Evolutionary conservation across 2,113 vertebrate species (phyloP).

Genomic region (Anhinga rufa): DNA sequence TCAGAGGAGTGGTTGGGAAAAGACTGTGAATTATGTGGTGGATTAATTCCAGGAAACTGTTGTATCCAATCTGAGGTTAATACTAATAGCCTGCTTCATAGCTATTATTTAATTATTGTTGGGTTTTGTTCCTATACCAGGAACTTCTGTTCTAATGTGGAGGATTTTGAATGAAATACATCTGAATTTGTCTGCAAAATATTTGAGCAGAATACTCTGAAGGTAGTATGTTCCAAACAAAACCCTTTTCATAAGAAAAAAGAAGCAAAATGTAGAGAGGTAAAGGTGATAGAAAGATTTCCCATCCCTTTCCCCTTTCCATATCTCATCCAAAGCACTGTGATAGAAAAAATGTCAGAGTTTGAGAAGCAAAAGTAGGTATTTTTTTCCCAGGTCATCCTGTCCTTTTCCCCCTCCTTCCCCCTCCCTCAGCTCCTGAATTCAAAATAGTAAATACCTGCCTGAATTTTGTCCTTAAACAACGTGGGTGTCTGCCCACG

Average conservation of each 20-base stretch:
- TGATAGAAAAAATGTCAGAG: neutral
- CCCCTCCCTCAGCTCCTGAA: neutral
- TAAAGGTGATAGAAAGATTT: neutral
- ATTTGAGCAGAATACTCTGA: neutral
- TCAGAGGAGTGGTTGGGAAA: slow-evolving; percentile 15
- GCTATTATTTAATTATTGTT: slow-evolving; percentile 6
- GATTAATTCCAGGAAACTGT: slow-evolving; percentile 29
- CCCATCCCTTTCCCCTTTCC: neutral
- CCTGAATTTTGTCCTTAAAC: neutral
- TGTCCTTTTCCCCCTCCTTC: fast-evolving
- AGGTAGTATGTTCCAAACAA: neutral
- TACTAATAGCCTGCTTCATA: neutral
- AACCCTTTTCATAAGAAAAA: neutral
- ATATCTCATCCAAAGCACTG: neutral
- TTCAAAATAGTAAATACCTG: neutral
- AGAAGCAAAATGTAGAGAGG: neutral
- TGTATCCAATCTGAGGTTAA: neutral
- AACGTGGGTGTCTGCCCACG: neutral
- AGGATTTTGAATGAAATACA: neutral
- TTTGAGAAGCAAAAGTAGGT: neutral
- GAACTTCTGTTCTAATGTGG: neutral
- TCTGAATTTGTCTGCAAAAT: neutral
- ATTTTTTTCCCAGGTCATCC: neutral
- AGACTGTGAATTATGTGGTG: slow-evolving; percentile 6
- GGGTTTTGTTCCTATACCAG: neutral